Evolutionary conservation across 1,140 invertebrate species (phyloP).

Genomic region (Lethocerus indicus): DNA sequence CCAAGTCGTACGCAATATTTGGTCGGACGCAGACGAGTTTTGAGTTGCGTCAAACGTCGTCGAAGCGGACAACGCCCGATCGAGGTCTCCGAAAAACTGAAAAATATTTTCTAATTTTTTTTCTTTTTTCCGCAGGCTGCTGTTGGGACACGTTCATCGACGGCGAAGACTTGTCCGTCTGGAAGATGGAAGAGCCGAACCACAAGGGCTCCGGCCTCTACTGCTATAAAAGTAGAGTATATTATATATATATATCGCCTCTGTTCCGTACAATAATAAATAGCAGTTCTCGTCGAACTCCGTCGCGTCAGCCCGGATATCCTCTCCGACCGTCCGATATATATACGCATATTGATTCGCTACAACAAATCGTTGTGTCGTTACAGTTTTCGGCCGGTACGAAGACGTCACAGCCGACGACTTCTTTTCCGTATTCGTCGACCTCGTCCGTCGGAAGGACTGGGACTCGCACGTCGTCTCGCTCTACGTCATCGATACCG

Average conservation of each 20-base stretch:
- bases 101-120: not conserved
- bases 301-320: too few relatives aligned
- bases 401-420: constrained; percentile 58
- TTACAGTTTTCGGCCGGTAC: constrained; percentile 59
- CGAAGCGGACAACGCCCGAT: not conserved
- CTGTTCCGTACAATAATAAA: too few relatives aligned
- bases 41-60: not conserved
- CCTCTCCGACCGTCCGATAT: too few relatives aligned
- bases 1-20: not conserved
- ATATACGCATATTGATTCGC: too few relatives aligned
- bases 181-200: constrained; percentile 49
- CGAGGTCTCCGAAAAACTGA: not conserved
- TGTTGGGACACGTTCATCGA: constrained; percentile 62
- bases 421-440: constrained; percentile 65
- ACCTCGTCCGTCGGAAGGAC: constrained; percentile 52
- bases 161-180: constrained; percentile 59
- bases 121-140: constrained; percentile 7
- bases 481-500: constrained; percentile 45
- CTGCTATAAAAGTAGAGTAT: constrained; percentile 54
- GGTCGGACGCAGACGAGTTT: not conserved
- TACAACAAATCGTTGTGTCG: constrained; percentile 3
- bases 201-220: constrained; percentile 38
- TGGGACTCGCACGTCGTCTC: constrained; percentile 67
- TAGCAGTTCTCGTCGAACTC: too few relatives aligned
- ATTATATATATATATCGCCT: too few relatives aligned